A percentile compares a stretch with the other conserved stretches of the same genome.
These are phyloP conservation scores for Pocota personata DNA, from an alignment of 2,888 invertebrate genomes.

Conservation along the genomic window DNA sequence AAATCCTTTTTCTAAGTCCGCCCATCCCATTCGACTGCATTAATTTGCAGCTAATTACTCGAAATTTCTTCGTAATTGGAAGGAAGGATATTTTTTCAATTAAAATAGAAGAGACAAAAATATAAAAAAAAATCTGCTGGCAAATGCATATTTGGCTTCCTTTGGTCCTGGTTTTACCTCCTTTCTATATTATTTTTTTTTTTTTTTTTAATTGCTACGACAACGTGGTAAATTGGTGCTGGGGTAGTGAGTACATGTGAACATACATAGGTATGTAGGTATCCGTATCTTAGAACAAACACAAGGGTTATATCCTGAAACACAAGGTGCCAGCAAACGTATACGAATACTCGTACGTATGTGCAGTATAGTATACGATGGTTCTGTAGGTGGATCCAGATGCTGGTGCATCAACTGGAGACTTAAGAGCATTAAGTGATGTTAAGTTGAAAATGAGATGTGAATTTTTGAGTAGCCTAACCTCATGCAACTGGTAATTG, in stretches of 20 bases:
- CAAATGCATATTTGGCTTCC: slow-evolving; percentile 34
- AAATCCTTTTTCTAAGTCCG: not conserved
- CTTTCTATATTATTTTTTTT: not conserved
- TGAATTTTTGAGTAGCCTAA: slow-evolving; percentile 66
- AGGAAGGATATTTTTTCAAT: slow-evolving; percentile 59
- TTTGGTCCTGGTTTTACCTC: slow-evolving; percentile 27
- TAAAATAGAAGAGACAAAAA: slow-evolving; percentile 13
- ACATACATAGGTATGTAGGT: not conserved
- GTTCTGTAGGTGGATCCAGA: not conserved
- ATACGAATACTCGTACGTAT: not conserved
- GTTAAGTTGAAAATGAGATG: slow-evolving; percentile 70
- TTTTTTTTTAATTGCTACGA: slow-evolving; percentile 47
- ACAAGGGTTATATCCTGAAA: slow-evolving; percentile 4
- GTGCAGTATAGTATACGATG: not conserved
- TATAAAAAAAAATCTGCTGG: slow-evolving; percentile 25
- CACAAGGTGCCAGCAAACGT: slow-evolving; percentile 56
- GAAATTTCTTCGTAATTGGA: slow-evolving; percentile 66
- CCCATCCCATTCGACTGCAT: slow-evolving; percentile 25
- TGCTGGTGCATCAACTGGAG: slow-evolving; percentile 37
- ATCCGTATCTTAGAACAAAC: slow-evolving; percentile 64
- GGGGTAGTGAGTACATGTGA: slow-evolving; percentile 2
- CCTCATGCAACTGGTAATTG: slow-evolving; percentile 62
- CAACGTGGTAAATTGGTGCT: slow-evolving; percentile 59
- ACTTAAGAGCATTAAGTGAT: slow-evolving; percentile 67
- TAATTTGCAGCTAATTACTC: slow-evolving; percentile 69